A percentile compares a stretch with the other conserved stretches of the same genome.
These are phyloP conservation scores for Platysternon megacephalum DNA, from an alignment of 2,113 vertebrate genomes.

Conservation along the genomic window DNA sequence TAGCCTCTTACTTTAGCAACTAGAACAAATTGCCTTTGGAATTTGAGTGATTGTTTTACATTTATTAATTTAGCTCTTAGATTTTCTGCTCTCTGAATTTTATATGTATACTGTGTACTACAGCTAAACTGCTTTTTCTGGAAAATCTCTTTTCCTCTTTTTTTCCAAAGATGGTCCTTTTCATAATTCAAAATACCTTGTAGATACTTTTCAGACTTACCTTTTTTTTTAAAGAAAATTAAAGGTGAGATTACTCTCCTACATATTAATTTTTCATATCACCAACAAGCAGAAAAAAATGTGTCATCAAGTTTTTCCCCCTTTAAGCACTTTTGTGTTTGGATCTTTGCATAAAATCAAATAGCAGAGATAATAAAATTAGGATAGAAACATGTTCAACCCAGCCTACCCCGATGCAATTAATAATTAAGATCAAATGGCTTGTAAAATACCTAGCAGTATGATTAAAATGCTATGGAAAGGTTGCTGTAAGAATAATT, in stretches of 20 bases:
- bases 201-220: background rate
- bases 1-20: background rate
- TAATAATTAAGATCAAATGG: conserved; percentile 73
- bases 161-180: background rate
- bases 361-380: conserved; percentile 42
- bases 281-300: background rate
- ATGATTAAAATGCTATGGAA: conserved; percentile 68
- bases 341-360: conserved; percentile 39
- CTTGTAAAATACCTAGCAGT: conserved; percentile 53
- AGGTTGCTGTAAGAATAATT: conserved; percentile 71
- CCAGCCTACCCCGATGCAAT: conserved; percentile 36
- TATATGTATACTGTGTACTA: background rate
- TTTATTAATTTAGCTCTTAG: background rate
- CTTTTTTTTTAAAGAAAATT: background rate
- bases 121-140: background rate
- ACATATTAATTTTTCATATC: background rate
- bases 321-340: background rate
- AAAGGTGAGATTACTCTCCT: accelerated
- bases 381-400: conserved; percentile 25
- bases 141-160: background rate
- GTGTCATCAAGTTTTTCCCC: background rate
- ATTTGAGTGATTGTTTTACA: background rate
- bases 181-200: background rate
- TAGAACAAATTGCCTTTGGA: background rate
- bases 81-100: background rate